Percentiles rank a stretch among this genome's conserved stretches.
phyloP scores from a whole-genome alignment of 2,888 invertebrate species.

The Tetragonisca angustula region DNA sequence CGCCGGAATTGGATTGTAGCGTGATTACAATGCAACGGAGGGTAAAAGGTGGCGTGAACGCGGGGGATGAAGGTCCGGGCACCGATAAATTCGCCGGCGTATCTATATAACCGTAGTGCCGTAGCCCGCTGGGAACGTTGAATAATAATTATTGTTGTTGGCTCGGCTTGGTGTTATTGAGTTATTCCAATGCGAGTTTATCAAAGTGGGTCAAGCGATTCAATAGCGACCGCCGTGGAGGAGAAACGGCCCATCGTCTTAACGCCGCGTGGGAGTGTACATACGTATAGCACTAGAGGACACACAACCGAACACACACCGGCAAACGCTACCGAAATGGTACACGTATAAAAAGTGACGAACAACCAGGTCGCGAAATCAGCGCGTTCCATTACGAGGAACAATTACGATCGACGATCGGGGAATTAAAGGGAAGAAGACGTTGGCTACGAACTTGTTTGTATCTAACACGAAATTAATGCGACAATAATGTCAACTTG shows the following conservation, averaged over 20 bases:
- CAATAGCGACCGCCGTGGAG: conserved; percentile 78
- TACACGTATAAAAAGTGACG: conserved; percentile 31
- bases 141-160: conserved; percentile 81
- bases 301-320: conserved; percentile 26
- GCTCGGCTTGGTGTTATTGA: conserved; percentile 78
- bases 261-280: conserved; percentile 73
- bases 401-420: background rate
- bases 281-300: conserved; percentile 51
- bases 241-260: conserved; percentile 77
- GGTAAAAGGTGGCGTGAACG: conserved; percentile 12
- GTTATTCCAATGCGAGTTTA: conserved; percentile 83
- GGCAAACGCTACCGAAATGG: conserved; percentile 31
- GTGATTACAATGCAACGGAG: conserved; percentile 29
- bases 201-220: conserved; percentile 84
- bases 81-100: conserved; percentile 60
- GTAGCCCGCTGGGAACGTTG: conserved; percentile 65
- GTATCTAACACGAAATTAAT: too few relatives aligned
- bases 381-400: background rate
- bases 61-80: conserved; percentile 38
- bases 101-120: conserved; percentile 49
- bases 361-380: conserved; percentile 32
- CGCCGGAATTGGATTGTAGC: background rate
- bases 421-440: too few relatives aligned
- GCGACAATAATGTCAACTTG: background rate
- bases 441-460: too few relatives aligned